Base-by-base conservation (phyloP, 1,140 invertebrate genomes). In the Drosophila triauraria region DNA sequence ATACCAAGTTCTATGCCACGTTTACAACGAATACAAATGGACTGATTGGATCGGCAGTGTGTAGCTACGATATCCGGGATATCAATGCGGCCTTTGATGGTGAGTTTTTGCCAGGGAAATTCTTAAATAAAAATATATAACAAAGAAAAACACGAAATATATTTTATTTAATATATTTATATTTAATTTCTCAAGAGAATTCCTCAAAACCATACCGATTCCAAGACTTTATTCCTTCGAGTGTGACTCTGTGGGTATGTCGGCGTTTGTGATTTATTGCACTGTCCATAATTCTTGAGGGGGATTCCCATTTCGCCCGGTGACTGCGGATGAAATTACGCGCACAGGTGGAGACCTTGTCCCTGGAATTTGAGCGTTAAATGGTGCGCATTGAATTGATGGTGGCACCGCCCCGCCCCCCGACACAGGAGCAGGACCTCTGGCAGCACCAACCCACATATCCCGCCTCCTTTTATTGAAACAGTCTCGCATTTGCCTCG, bases 21-120 rank as follows among this genome's bases (percentile, higher is more conserved):
- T 98, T 98, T 93, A 98, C 96, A 61, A 98, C 97, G 27, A 96
- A 96, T 13, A 97, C 96, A 68, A 97, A 98, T 91, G 97, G 97
- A 13, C 95, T 98, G 54, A 95, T 96, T 85, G 97, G 97, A 8
- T 98, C 97, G 2, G 97, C 98, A 2, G 96, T 98, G 65, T 98
- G 98, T 93, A 96, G 96, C 46, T 98, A 97, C 94, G 95, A 95
- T 54, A 94, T 98, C 82, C 94, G 95, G 23, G 96, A 97, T 78
- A 97, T 98, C 82, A 96, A 98, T 91, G 95, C 96, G 68, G 95
- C 96, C 23, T 98, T 98, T 92, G 94, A 95, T 76, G 96, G 97
- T 68, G 96, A 98, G 93, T 99, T 25, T 40, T 15, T 3, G 25
- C 25, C 32, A 35, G 8, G 23, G n/a, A 20, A 38, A 23, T 23